Evolutionary conservation across 2,113 vertebrate species (phyloP), one percentile per base, ranked within the genome.

Genomic region (Psilopogon haemacephalus): DNA sequence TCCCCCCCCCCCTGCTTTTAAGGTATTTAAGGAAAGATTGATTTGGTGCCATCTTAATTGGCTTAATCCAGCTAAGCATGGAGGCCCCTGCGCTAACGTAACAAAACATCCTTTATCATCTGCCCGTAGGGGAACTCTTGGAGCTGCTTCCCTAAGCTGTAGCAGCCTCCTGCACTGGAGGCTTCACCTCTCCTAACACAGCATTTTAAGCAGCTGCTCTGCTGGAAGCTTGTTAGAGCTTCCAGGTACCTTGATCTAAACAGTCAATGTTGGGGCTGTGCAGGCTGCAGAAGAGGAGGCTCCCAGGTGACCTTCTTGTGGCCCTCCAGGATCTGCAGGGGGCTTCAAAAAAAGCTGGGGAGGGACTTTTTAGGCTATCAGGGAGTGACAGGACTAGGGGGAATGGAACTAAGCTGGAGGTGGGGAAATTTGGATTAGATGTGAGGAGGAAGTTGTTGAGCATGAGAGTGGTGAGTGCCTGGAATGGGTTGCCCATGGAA

Each of bases 1-100:
- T 94, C 95, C 96, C 95, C 72, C 95, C 96, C 95, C 72, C 56
- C 91, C 76, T 88, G 91, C 89, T 96, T 96, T 96, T 88, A 96
- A 80, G 94, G 94, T 95, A 92, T 96, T 96, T 96, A 95, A 95
- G 81, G 87, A 91, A 95, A 96, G 94, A 95, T 95, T 95, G 96
- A 96, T 96, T 95, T 95, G 0, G 1, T 95, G 87, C 83, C 82
- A 81, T 88, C 95, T 94, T 96, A 95, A 95, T 95, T 95, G 93
- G 35, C 65, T 93, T 93, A 91, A 95, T 94, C 54, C 67, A 93
- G 62, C 87, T 90, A 93, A 95, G 65, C 58, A 72, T 69, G 79
- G 91, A 86, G 85, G 52, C 72, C 58, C 44, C 87, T 91, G 69
- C 95, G 91, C 94, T 94, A 96, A 95, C 10, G 18, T 88, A 90